A percentile compares a stretch with the other conserved stretches of the same genome.
These are phyloP conservation scores for Ochropleura plecta DNA, from an alignment of 2,888 invertebrate genomes.

Conservation along the genomic window DNA sequence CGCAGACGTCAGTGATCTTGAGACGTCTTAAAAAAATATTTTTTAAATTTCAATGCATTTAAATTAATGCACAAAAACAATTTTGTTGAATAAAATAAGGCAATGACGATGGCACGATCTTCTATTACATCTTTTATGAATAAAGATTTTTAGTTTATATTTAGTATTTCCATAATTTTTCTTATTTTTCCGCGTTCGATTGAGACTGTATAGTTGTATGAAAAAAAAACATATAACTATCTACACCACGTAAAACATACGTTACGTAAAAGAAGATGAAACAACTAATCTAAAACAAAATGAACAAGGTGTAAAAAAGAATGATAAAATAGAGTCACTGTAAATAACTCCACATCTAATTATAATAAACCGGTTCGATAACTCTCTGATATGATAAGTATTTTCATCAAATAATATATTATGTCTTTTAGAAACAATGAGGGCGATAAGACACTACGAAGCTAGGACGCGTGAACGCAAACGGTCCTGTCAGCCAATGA, in stretches of 20 bases:
- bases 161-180: background rate
- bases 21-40: background rate
- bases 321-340: slow-evolving; percentile 10
- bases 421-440: background rate
- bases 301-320: slow-evolving; percentile 12
- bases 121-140: background rate
- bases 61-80: background rate
- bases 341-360: slow-evolving; percentile 16
- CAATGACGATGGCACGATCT: background rate
- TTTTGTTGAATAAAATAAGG: background rate
- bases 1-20: slow-evolving; percentile 30
- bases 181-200: background rate
- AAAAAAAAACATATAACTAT: slow-evolving; percentile 14
- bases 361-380: slow-evolving; percentile 1
- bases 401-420: background rate
- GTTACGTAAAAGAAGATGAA: background rate
- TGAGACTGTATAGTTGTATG: background rate
- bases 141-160: background rate
- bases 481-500: background rate
- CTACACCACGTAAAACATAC: background rate
- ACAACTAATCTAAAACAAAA: slow-evolving; percentile 3
- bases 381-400: slow-evolving; percentile 20
- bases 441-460: background rate
- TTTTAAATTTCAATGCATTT: slow-evolving; percentile 11
- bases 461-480: background rate